Evolutionary conservation across 2,888 invertebrate genomes (phyloP), one percentile per base, ranked within the genome.

Genomic region (Phasia obesa): DNA sequence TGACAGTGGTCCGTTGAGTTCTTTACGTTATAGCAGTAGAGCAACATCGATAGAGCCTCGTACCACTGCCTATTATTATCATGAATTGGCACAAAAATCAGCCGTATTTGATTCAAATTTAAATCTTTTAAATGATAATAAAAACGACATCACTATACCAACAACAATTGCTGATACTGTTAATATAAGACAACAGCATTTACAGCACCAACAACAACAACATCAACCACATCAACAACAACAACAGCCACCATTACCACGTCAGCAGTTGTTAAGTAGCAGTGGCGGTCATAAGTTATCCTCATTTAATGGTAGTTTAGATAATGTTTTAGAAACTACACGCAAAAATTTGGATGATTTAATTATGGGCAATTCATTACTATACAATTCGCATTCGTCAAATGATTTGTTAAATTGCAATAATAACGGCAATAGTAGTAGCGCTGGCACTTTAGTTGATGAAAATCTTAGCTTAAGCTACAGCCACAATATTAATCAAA

Each of bases 61-160:
- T 55, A 88, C 88, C 60, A 90, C 90, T 69, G 90, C 91, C 55
- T 91, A 91, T 84, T 91, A 91, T 85, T 91, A 91, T 84, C 90
- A 91, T 80, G 91, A 91, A 81, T 86, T 91, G 57, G 85, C 90
- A 81, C 88, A 88, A 71, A 89, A 90, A 78, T 85, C 87, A 2
- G 87, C 90, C 11, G 88, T 91, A 53, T 91, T 91, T 78, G 91
- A 91, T 86, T 91, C 91, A 59, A 90, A 90, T 85, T 85, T 91
- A 84, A 91, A 91, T 87, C 87, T 91, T 65, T 85, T 90, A 82
- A 88, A 88, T 85, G 86, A 83, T 84, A 86, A 49, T 38, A 84
- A 35, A 86, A 74, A 71, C 42, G 69, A 27, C 42, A 51, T 17
- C 49, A 38, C 70, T 64, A 17, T 64, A 25, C 51, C 67, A 35